Evolutionary conservation across 2,888 invertebrate genomes (phyloP).

Genomic region (Phragmatobia fuliginosa): DNA sequence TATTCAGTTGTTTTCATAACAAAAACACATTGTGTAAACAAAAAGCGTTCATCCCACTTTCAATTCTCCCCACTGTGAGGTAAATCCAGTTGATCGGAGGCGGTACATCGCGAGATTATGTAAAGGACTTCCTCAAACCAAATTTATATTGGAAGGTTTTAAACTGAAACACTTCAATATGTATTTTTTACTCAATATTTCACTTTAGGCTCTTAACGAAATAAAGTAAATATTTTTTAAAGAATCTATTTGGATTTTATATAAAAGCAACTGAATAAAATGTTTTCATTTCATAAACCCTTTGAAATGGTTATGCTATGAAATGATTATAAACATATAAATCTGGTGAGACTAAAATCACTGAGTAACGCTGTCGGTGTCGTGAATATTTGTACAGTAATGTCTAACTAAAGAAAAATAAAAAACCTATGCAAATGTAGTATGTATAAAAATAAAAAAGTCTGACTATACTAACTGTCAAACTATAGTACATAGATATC

Average conservation of each 20-base stretch:
- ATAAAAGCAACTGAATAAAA: background rate
- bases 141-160: slow-evolving; percentile 32
- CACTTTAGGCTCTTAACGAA: slow-evolving; percentile 10
- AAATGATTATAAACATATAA: background rate
- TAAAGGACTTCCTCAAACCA: slow-evolving; percentile 39
- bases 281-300: background rate
- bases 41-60: slow-evolving; percentile 63
- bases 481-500: slow-evolving; percentile 8
- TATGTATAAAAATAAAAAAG: background rate
- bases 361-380: background rate
- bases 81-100: slow-evolving; percentile 53
- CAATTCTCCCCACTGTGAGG: slow-evolving; percentile 65
- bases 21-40: slow-evolving; percentile 62
- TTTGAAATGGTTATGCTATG: background rate
- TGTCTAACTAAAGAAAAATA: background rate
- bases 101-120: slow-evolving; percentile 47
- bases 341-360: background rate
- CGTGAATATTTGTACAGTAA: background rate
- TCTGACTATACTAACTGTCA: background rate
- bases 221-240: background rate
- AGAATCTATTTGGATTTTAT: background rate
- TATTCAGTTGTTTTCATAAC: slow-evolving; percentile 39
- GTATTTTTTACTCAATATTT: slow-evolving; percentile 16
- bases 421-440: background rate
- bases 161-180: slow-evolving; percentile 15